Base-by-base conservation (phyloP, 2,113 vertebrate species). In the Odocoileus hemionus region DNA sequence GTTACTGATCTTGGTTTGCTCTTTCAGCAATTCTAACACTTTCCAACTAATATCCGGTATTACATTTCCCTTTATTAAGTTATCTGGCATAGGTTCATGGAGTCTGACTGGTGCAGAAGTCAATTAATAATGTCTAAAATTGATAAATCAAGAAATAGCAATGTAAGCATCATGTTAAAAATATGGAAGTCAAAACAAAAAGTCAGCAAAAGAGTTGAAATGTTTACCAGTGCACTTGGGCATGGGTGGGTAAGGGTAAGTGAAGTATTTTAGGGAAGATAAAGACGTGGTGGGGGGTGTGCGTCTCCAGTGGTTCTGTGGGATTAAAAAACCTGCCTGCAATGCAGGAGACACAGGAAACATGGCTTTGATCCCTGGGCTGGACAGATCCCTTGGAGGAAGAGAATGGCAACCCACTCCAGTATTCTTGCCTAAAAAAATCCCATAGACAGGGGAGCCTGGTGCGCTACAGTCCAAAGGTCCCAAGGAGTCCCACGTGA, bases 101-200 rank as follows among this genome's bases (percentile, higher is more conserved):
- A 94, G 25, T 76, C 80, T 64, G 57, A 88, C n/a, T 79, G 45
- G 60, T n/a, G 87, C 1, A 43, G 36, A 74, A 92, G 52, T 64
- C 50, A 94, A 50, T 95, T 94, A 89, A 78, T 94, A 94, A 85
- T 82, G 11, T 88, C 91, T 94, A 58, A 80, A 94, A 36, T 60
- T 50, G 58, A 85, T 76, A 84, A 92, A 85, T 85, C 54, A 89
- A 92, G 80, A 94, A 94, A 90, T 17, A 90, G 61, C 74, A 60
- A 13, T 52, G 26, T 97, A 74, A 94, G 16, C 67, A 97, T 87
- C 80, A 80, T 88, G 52, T 55, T 87, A 36, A 26, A 97, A 85
- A 94, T 76, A 70, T 74, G 74, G n/a, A 94, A 84, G 83, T 50
- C 86, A 92, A 92, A 83, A 47, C 4, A 7, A 39, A 12, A 57